phyloP scores from a whole-genome alignment of 2,797 vertebrate species.

The Gila robusta region DNA sequence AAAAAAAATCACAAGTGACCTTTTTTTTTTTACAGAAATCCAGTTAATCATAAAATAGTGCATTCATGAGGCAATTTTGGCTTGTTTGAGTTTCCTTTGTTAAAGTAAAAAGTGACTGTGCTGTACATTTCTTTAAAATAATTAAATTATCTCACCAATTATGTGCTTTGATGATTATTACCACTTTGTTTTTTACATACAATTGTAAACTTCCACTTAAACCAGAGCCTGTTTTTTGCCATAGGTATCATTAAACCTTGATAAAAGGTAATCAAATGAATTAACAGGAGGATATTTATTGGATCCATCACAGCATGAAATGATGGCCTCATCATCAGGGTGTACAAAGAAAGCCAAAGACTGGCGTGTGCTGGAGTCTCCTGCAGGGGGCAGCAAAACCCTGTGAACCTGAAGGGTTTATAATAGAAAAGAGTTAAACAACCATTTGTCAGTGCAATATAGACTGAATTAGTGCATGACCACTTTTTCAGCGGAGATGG shows the following conservation, averaged over 20 bases:
- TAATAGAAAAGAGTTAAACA: not conserved
- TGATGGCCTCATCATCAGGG: slow-evolving; percentile 70
- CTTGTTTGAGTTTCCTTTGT: no score
- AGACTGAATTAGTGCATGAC: not conserved
- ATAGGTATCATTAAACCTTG: slow-evolving; percentile 65
- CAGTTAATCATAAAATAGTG: no score
- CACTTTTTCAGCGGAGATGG: not conserved
- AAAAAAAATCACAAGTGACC: no score
- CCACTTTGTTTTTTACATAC: not conserved
- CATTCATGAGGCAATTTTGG: no score
- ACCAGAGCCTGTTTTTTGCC: slow-evolving; percentile 4
- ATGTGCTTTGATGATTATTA: not conserved
- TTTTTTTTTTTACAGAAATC: no score
- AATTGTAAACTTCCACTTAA: not conserved
- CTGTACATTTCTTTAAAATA: no score
- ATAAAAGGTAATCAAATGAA: slow-evolving; percentile 61
- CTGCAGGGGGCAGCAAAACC: slow-evolving; percentile 73
- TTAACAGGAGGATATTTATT: slow-evolving; percentile 77
- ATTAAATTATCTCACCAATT: not conserved
- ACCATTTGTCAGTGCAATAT: not conserved
- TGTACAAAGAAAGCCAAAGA: slow-evolving; percentile 79
- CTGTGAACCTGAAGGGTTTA: slow-evolving; percentile 71
- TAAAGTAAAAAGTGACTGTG: no score
- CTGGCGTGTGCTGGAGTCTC: slow-evolving; percentile 69
- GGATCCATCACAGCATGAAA: slow-evolving; percentile 76